Evolutionary conservation across 2,113 vertebrate genomes (phyloP).

Genomic region (Serinus canaria): DNA sequence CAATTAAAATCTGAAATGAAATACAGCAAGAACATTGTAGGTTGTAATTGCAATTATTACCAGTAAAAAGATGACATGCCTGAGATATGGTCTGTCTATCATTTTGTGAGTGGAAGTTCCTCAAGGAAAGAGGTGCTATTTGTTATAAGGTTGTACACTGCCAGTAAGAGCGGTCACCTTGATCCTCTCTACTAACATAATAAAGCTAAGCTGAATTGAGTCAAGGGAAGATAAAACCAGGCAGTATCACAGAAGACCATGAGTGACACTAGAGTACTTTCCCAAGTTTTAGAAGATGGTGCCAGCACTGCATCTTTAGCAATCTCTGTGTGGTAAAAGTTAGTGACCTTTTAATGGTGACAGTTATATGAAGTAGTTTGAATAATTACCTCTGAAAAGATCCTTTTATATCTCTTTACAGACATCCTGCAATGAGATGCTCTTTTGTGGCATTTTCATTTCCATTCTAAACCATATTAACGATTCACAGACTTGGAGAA

Average conservation of each 20-base stretch:
- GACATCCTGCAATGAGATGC: slow-evolving; percentile 55
- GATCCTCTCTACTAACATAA: background rate
- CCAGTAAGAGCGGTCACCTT: background rate
- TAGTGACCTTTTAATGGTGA: slow-evolving; percentile 70
- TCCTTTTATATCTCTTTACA: slow-evolving; percentile 63
- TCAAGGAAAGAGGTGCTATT: background rate
- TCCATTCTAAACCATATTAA: slow-evolving; percentile 61
- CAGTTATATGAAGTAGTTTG: slow-evolving; percentile 58
- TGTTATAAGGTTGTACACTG: background rate
- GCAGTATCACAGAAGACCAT: background rate
- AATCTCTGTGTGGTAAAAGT: slow-evolving; percentile 21
- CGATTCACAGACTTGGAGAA: slow-evolving; percentile 44
- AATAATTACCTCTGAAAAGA: slow-evolving; percentile 65
- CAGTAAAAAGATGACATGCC: background rate
- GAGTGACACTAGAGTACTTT: background rate
- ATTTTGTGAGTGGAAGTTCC: background rate
- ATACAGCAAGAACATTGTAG: slow-evolving; percentile 35
- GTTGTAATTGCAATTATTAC: slow-evolving; percentile 38
- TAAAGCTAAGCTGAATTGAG: background rate
- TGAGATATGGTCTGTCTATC: slow-evolving; percentile 28
- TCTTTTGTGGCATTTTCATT: slow-evolving; percentile 70
- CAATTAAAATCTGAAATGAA: slow-evolving; percentile 58
- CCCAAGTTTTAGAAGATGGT: background rate
- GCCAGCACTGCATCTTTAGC: background rate
- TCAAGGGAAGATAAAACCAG: background rate